A percentile compares a stretch with the other conserved stretches of the same genome.
These are phyloP conservation scores for Agapostemon virescens DNA, from an alignment of 2,888 invertebrate genomes.

Conservation along the genomic window DNA sequence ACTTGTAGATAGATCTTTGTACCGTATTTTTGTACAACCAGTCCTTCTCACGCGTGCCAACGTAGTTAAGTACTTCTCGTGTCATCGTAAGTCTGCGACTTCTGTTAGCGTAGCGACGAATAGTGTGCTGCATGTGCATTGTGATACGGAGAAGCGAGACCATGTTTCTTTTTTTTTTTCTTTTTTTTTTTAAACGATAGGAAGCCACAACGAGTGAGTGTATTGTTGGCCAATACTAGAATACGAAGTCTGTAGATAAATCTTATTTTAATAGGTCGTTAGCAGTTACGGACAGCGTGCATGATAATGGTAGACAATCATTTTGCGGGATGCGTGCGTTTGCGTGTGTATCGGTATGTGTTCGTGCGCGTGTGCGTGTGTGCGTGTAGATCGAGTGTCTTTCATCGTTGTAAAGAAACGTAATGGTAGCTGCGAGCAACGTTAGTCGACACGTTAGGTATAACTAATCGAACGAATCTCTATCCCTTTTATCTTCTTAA, in stretches of 20 bases:
- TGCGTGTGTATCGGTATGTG: conserved; percentile 19
- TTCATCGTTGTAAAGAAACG: conserved; percentile 48
- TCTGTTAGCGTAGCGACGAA: conserved; percentile 43
- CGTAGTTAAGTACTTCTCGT: conserved; percentile 36
- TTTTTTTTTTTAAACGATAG: too few relatives aligned
- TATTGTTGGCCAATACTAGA: conserved; percentile 75
- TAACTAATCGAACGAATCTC: conserved; percentile 26
- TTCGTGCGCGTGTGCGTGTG: conserved; percentile 16
- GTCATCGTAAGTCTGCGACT: conserved; percentile 30
- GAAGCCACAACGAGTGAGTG: conserved; percentile 36
- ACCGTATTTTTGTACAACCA: conserved; percentile 58
- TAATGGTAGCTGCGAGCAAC: conserved; percentile 18
- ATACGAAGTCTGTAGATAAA: conserved; percentile 77
- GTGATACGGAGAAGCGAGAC: conserved; percentile 51
- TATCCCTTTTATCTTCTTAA: not conserved
- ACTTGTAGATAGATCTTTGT: conserved; percentile 50
- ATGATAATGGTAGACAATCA: conserved; percentile 38
- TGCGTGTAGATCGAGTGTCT: conserved; percentile 38
- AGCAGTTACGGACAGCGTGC: conserved; percentile 28
- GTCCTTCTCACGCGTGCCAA: conserved; percentile 60
- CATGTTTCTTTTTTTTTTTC: too few relatives aligned
- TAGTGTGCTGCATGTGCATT: conserved; percentile 52
- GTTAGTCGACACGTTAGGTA: conserved; percentile 31
- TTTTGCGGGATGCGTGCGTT: conserved; percentile 11
- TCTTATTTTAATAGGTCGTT: conserved; percentile 48